Evolutionary conservation across 2,113 vertebrate genomes (phyloP).

Genomic region (Melierax canorus): DNA sequence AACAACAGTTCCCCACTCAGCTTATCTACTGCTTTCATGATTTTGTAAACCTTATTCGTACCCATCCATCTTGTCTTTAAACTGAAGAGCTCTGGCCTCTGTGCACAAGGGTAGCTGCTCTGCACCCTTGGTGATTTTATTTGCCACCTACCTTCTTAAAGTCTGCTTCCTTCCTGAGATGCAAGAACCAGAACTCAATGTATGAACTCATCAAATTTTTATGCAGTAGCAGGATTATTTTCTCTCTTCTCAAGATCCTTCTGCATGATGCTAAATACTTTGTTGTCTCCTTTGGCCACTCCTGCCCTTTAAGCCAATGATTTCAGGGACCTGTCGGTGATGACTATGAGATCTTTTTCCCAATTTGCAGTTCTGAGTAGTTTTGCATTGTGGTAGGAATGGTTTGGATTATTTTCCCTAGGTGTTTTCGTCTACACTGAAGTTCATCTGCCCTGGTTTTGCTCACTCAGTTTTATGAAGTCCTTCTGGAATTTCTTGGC

Average conservation of each 20-base stretch:
- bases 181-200: not conserved
- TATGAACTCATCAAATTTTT: not conserved
- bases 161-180: not conserved
- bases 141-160: not conserved
- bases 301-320: not conserved
- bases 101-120: not conserved
- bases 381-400: not conserved
- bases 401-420: not conserved
- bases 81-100: not conserved
- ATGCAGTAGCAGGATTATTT: not conserved
- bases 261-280: not conserved
- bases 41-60: not conserved
- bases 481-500: not conserved
- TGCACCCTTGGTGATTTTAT: not conserved
- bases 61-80: not conserved
- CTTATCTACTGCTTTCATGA: not conserved
- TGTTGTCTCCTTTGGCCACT: not conserved
- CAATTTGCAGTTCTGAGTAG: not conserved
- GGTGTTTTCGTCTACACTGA: not conserved
- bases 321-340: not conserved
- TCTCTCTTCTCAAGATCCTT: not conserved
- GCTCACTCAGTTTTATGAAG: not conserved
- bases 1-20: not conserved
- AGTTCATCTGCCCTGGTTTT: not conserved
- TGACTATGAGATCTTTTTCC: not conserved